These are phyloP conservation scores for Drosophila kambysellisi DNA, from an alignment of 2,888 invertebrate species.

Conservation along the genomic window DNA sequence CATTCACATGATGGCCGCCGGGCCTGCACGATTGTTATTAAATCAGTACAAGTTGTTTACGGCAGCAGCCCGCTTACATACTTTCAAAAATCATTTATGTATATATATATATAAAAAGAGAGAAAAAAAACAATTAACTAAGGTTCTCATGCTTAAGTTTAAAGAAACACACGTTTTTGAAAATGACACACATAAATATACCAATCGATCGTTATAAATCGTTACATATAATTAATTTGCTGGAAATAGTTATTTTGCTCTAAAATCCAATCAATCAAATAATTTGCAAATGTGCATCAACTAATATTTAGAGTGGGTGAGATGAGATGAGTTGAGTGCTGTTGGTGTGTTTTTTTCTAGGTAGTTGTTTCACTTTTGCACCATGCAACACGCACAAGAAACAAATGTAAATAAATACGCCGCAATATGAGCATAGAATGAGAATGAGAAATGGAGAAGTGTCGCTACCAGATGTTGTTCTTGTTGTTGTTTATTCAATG, in stretches of 20 bases:
- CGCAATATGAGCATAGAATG: constrained; percentile 79
- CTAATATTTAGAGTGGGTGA: constrained; percentile 30
- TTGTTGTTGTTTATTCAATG: background rate
- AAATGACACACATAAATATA: constrained; percentile 68
- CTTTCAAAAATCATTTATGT: constrained; percentile 55
- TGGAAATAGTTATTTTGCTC: constrained; percentile 37
- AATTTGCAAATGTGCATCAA: constrained; percentile 60
- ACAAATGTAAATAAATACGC: constrained; percentile 77
- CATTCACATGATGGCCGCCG: constrained; percentile 66
- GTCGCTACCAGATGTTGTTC: constrained; percentile 35
- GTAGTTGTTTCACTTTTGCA: constrained; percentile 42
- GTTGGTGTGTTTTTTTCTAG: constrained; percentile 12
- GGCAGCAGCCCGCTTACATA: constrained; percentile 56
- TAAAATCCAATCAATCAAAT: constrained; percentile 58
- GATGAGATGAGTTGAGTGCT: constrained; percentile 15
- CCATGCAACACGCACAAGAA: constrained; percentile 28
- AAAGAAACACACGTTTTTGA: constrained; percentile 69
- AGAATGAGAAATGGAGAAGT: constrained; percentile 47
- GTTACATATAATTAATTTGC: constrained; percentile 65
- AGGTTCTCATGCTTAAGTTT: constrained; percentile 73
- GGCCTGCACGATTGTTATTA: constrained; percentile 45
- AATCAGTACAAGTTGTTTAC: constrained; percentile 59
- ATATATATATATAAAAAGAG: constrained; percentile 18
- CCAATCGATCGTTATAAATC: constrained; percentile 59
- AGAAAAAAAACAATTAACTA: constrained; percentile 76